Evolutionary conservation across 2,888 invertebrate genomes (phyloP).

Genomic region (Yponomeuta malinellus): DNA sequence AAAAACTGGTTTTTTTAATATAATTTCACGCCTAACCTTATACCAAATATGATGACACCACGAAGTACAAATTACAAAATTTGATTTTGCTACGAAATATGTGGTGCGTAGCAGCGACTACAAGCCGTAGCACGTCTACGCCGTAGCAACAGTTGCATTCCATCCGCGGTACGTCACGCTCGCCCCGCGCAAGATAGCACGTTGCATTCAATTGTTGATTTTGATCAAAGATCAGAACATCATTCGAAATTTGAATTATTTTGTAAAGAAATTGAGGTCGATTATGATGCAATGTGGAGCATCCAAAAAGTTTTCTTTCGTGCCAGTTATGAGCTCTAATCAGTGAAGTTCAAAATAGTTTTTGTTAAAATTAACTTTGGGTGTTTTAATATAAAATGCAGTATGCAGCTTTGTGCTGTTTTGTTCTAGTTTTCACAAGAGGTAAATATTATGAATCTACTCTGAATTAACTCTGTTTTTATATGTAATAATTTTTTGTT

Average conservation of each 20-base stretch:
- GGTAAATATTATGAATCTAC: slow-evolving; percentile 31
- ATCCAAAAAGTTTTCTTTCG: neutral
- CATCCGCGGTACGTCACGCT: slow-evolving; percentile 49
- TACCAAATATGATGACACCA: too few species aligned
- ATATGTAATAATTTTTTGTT: too few species aligned
- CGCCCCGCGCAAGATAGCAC: slow-evolving; percentile 31
- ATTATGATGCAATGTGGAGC: slow-evolving; percentile 16
- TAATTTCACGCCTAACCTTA: too few species aligned
- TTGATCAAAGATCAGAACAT: neutral
- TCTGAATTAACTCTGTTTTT: neutral
- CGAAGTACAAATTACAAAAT: neutral
- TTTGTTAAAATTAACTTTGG: neutral
- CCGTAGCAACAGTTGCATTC: slow-evolving; percentile 67
- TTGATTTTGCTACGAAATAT: neutral
- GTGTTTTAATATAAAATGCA: neutral
- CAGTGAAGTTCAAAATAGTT: neutral
- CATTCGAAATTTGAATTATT: neutral
- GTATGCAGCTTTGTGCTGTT: slow-evolving; percentile 32
- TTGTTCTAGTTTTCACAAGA: slow-evolving; percentile 41
- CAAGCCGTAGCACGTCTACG: slow-evolving; percentile 22
- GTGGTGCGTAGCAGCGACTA: slow-evolving; percentile 15
- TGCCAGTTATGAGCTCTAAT: neutral
- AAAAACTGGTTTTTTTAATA: too few species aligned
- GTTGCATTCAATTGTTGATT: neutral
- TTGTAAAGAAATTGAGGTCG: neutral